Conservation (phyloP, 2,113 vertebrate species). For the Helogale parvula region DNA sequence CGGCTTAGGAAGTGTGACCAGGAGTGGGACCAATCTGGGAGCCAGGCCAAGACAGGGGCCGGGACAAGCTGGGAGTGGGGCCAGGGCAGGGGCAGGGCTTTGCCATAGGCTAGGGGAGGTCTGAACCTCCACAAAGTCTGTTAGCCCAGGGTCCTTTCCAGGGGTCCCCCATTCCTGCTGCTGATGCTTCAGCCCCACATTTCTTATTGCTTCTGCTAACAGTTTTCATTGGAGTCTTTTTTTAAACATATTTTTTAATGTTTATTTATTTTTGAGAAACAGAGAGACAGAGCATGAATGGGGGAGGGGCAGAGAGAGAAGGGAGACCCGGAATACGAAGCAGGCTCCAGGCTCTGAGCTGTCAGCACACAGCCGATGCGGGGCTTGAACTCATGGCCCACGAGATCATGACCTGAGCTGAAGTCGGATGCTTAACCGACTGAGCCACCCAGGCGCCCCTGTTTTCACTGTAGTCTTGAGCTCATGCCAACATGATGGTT, state of each 20-base stretch:
- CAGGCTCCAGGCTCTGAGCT: no score
- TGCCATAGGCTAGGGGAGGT: background rate
- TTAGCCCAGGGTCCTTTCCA: fast-evolving
- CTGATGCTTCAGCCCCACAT: background rate
- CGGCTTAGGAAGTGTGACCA: no score
- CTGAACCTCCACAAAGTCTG: no score
- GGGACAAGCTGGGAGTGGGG: background rate
- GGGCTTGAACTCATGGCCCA: no score
- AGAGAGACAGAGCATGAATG: no score
- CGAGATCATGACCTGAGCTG: no score
- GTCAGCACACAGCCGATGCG: no score
- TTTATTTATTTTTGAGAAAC: no score
- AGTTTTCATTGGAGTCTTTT: background rate
- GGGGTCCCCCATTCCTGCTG: background rate
- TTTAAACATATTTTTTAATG: background rate
- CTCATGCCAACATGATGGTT: background rate
- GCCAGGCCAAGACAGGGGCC: fast-evolving
- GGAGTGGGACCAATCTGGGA: background rate
- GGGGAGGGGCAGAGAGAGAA: no score
- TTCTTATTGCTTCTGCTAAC: background rate
- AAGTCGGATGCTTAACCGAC: no score
- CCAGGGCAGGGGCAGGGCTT: background rate
- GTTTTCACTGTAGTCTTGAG: background rate
- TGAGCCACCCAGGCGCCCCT: no score
- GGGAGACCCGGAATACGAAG: no score